phyloP scores from a whole-genome alignment of 1,140 invertebrate species.

The Cotesia chilonis region DNA sequence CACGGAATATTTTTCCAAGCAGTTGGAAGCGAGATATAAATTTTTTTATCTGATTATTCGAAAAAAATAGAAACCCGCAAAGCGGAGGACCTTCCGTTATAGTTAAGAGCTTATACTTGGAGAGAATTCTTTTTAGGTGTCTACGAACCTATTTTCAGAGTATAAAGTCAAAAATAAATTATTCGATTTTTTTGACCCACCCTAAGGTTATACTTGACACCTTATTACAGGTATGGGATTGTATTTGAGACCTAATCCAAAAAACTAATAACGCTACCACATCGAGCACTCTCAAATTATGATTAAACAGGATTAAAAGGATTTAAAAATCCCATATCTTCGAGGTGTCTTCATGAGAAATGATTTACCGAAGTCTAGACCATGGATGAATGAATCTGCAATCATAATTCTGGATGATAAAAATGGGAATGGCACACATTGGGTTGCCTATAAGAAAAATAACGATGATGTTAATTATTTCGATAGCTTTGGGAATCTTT shows the following conservation, averaged over 20 bases:
- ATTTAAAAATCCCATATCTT: constrained; percentile 43
- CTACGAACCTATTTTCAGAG: too few relatives aligned
- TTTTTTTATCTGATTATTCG: too few relatives aligned
- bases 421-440: neutral
- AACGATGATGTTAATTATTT: constrained; percentile 43
- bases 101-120: too few relatives aligned
- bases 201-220: constrained; percentile 48
- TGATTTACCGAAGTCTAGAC: constrained; percentile 39
- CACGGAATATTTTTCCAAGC: too few relatives aligned
- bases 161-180: too few relatives aligned
- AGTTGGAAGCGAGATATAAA: too few relatives aligned
- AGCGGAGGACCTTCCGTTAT: too few relatives aligned
- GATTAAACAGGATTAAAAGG: constrained; percentile 41
- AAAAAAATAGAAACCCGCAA: too few relatives aligned
- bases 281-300: constrained; percentile 40
- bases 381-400: constrained; percentile 29
- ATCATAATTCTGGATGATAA: constrained; percentile 18
- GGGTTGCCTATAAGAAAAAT: constrained; percentile 19
- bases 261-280: constrained; percentile 33
- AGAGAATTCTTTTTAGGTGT: too few relatives aligned
- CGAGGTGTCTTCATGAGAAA: too few relatives aligned
- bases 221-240: constrained; percentile 47
- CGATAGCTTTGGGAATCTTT: constrained; percentile 46
- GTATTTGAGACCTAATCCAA: constrained; percentile 25
- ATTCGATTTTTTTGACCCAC: too few relatives aligned